These are phyloP conservation scores for Pantherophis vulpinus DNA, from an alignment of 2,797 vertebrate species.

Conservation along the genomic window DNA sequence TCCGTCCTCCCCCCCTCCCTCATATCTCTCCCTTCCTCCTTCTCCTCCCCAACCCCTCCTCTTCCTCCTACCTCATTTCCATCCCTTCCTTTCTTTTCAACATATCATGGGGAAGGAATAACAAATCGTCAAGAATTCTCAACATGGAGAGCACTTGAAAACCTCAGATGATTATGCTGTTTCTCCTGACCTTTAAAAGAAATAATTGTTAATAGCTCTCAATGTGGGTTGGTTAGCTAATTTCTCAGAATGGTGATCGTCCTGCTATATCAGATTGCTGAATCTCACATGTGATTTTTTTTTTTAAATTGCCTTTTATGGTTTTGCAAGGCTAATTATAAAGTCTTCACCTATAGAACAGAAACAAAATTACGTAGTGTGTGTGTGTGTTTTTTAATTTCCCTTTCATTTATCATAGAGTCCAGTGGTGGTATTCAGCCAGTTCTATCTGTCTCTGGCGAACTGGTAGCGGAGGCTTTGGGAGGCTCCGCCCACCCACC, in stretches of 20 bases:
- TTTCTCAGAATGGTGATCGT: slow-evolving; percentile 1
- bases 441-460: no score
- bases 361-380: fast-evolving
- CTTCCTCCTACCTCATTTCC: neutral
- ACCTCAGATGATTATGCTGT: neutral
- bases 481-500: no score
- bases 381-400: neutral
- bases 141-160: neutral
- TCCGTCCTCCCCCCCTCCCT: neutral
- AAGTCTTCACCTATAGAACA: neutral
- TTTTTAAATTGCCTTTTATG: slow-evolving; percentile 7
- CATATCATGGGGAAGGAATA: neutral
- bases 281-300: neutral
- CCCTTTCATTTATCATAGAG: neutral
- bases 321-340: slow-evolving; percentile 16
- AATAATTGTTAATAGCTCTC: slow-evolving; percentile 21
- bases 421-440: no score
- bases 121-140: slow-evolving; percentile 7
- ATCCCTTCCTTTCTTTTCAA: neutral
- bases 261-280: neutral
- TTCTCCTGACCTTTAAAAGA: slow-evolving; percentile 13
- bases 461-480: no score
- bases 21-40: neutral
- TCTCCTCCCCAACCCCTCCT: neutral
- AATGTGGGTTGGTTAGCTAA: slow-evolving; percentile 31